Evolutionary conservation across 2,888 invertebrate species (phyloP).

Genomic region (Tetranychus piercei): DNA sequence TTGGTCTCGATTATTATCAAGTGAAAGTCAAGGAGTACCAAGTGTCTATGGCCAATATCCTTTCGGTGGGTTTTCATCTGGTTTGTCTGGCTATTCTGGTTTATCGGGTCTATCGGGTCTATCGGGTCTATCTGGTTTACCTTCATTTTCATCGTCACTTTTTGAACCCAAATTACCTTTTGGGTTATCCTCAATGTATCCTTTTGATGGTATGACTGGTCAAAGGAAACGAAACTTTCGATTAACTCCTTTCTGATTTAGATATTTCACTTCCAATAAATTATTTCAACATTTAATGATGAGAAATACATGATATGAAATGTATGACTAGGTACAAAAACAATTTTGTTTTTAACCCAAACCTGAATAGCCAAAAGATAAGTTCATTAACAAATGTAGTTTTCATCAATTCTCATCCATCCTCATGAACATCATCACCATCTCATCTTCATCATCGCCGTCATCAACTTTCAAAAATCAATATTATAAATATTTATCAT

Average conservation of each 20-base stretch:
- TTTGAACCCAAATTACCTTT: neutral
- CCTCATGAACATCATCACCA: neutral
- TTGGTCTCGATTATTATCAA: neutral
- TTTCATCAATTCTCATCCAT: neutral
- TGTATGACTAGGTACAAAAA: no score
- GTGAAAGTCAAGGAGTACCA: neutral
- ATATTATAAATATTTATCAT: neutral
- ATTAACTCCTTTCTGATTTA: neutral
- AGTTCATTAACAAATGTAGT: neutral
- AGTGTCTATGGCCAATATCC: neutral
- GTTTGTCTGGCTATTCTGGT: neutral
- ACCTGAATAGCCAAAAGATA: neutral
- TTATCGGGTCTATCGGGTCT: neutral
- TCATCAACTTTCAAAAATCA: neutral
- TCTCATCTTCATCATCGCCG: neutral
- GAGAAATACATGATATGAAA: no score
- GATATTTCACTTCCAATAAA: no score
- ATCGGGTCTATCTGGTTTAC: neutral
- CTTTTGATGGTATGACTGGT: neutral
- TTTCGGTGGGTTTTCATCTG: neutral
- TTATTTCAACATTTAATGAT: no score
- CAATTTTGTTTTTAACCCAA: neutral
- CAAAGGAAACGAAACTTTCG: neutral
- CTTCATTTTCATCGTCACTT: neutral
- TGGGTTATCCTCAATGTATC: neutral